phyloP scores from a whole-genome alignment of 2,797 vertebrate species.

The Hippocampus kuda region DNA sequence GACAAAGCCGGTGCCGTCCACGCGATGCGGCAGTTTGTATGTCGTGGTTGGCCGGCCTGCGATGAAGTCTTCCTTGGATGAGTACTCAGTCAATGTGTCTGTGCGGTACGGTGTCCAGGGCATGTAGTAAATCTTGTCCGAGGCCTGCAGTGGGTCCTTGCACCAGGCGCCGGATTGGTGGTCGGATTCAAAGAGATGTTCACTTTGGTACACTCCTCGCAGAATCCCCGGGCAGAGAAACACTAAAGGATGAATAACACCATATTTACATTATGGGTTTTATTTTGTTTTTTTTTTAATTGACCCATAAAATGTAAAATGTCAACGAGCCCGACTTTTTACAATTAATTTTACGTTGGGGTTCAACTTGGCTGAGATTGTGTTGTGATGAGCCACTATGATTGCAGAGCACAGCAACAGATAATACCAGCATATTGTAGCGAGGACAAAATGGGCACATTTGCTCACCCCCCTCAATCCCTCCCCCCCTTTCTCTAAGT shows the following conservation, averaged over 20 bases:
- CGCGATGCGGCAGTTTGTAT: constrained; percentile 93
- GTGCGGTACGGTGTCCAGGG: constrained; percentile 97
- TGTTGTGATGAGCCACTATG: constrained; percentile 39
- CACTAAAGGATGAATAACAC: constrained; percentile 63
- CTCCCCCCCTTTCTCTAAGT: constrained; percentile 27
- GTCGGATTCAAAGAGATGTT: constrained; percentile 96
- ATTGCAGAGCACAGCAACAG: constrained; percentile 39
- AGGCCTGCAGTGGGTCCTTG: constrained; percentile 95
- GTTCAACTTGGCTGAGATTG: constrained; percentile 40
- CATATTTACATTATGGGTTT: constrained; percentile 18
- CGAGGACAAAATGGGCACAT: constrained; percentile 53
- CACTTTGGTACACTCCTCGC: constrained; percentile 92
- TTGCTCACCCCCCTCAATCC: constrained; percentile 16
- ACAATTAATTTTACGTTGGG: constrained; percentile 23
- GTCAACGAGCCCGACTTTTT: constrained; percentile 17
- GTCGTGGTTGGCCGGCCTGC: constrained; percentile 93
- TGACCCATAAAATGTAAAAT: constrained; percentile 17
- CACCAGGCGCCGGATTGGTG: constrained; percentile 98
- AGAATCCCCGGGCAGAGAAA: constrained; percentile 95
- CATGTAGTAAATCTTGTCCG: constrained; percentile 99
- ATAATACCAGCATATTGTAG: constrained; percentile 46
- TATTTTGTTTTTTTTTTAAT: not conserved
- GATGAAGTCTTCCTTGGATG: constrained; percentile 97
- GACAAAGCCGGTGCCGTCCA: constrained; percentile 96
- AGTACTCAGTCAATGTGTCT: constrained; percentile 92